Evolutionary conservation across 2,113 vertebrate genomes (phyloP).

Genomic region (Thomomys bottae): DNA sequence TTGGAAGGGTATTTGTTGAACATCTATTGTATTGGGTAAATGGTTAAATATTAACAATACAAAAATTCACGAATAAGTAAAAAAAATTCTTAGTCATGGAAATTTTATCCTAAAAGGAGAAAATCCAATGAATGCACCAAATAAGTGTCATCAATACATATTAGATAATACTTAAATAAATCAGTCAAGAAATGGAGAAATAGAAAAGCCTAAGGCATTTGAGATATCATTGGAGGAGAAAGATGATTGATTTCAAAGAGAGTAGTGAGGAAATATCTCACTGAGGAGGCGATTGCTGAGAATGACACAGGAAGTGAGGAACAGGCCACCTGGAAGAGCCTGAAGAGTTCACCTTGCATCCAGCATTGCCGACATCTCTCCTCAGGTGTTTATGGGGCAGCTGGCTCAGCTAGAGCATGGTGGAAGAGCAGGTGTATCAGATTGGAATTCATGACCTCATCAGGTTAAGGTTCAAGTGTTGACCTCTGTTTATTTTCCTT

Average conservation of each 20-base stretch:
- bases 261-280: background rate
- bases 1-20: background rate
- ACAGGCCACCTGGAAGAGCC: accelerated
- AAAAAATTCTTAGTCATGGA: background rate
- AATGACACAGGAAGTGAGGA: background rate
- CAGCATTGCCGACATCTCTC: too few relatives aligned
- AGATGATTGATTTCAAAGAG: background rate
- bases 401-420: accelerated
- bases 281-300: too few relatives aligned
- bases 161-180: background rate
- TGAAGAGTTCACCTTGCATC: too few relatives aligned
- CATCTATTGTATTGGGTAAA: background rate
- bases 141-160: background rate
- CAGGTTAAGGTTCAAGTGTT: background rate
- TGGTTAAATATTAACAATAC: background rate
- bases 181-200: background rate
- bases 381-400: background rate
- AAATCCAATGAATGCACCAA: background rate
- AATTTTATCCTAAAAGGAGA: background rate
- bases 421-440: background rate
- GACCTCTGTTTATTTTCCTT: background rate
- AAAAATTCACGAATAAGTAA: background rate
- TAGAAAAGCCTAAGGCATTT: background rate
- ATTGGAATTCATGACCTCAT: background rate
- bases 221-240: background rate